phyloP scores from a whole-genome alignment of 2,888 invertebrate species.

The Nematopogon swammerdamellus region DNA sequence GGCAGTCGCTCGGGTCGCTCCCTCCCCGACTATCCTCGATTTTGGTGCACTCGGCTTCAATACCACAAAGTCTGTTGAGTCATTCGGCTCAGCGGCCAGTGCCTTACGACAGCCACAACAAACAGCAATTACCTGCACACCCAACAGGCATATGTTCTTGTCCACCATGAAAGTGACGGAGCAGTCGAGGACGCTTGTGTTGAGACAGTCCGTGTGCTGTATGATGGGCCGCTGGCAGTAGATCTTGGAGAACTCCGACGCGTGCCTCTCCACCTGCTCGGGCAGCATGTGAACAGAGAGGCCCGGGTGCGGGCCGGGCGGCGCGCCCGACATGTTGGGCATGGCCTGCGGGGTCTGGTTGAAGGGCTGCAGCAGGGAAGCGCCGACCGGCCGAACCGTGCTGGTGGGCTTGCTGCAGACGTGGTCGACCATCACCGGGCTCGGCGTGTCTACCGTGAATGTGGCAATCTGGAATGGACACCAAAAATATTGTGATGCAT shows the following conservation, averaged over 20 bases:
- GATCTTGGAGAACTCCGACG: conserved; percentile 52
- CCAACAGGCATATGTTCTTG: conserved; percentile 74
- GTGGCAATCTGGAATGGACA: conserved; percentile 32
- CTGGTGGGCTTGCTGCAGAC: conserved; percentile 22
- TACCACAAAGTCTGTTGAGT: no score
- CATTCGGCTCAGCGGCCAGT: no score
- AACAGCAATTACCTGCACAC: conserved; percentile 60
- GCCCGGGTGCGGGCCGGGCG: conserved; percentile 9
- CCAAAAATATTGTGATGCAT: no score
- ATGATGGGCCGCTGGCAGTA: conserved; percentile 67
- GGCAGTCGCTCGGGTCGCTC: no score
- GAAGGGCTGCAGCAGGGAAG: conserved; percentile 22
- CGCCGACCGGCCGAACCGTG: conserved; percentile 1
- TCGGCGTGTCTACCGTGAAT: conserved; percentile 41
- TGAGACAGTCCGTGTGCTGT: conserved; percentile 69
- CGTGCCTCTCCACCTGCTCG: conserved; percentile 21
- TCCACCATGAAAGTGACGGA: conserved; percentile 78
- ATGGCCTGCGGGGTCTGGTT: conserved; percentile 4
- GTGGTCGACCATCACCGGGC: conserved; percentile 36
- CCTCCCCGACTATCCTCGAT: no score
- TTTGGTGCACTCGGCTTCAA: no score
- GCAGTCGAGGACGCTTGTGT: conserved; percentile 73
- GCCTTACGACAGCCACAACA: no score
- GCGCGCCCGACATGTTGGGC: conserved; percentile 11
- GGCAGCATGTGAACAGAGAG: conserved; percentile 11